Evolutionary conservation across 2,888 invertebrate genomes (phyloP).

Genomic region (Leptura quadrifasciata): DNA sequence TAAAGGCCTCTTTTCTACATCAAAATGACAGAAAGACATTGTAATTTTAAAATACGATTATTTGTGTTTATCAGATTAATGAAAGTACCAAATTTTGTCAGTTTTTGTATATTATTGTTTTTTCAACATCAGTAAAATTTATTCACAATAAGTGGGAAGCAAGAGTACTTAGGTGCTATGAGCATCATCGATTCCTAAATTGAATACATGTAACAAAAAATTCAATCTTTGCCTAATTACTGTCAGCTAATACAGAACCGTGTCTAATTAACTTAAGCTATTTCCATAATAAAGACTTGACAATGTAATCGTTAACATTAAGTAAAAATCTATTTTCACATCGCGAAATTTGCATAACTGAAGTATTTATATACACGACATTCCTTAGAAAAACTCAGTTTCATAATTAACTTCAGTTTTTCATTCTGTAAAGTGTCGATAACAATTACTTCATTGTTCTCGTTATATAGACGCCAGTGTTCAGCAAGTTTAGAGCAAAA

Average conservation of each 20-base stretch:
- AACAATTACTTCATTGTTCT: slow-evolving; percentile 49
- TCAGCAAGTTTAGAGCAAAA: slow-evolving; percentile 22
- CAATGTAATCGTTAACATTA: slow-evolving; percentile 24
- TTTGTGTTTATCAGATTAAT: too few species aligned
- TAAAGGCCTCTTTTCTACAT: too few species aligned
- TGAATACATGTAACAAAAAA: not conserved
- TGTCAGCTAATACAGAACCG: slow-evolving; percentile 9
- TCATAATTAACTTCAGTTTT: slow-evolving; percentile 47
- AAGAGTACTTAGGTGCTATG: not conserved
- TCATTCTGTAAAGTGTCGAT: slow-evolving; percentile 45
- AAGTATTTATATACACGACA: slow-evolving; percentile 21
- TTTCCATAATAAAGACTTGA: slow-evolving; percentile 30
- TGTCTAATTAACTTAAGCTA: slow-evolving; percentile 18
- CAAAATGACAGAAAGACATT: too few species aligned
- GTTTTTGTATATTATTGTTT: not conserved
- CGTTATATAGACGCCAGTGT: slow-evolving; percentile 39
- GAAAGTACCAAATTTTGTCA: too few species aligned
- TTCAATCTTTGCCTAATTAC: not conserved
- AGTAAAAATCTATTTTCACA: slow-evolving; percentile 37
- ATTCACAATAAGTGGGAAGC: not conserved
- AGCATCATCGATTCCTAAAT: not conserved
- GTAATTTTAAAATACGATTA: too few species aligned
- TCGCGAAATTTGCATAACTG: slow-evolving; percentile 36
- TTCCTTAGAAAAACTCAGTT: slow-evolving; percentile 34
- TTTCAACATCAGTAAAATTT: not conserved